A percentile compares a stretch with the other conserved stretches of the same genome.
Evolutionary conservation across 1,140 invertebrate genomes (phyloP).

Genomic region (Druon quercuslanigerum): DNA sequence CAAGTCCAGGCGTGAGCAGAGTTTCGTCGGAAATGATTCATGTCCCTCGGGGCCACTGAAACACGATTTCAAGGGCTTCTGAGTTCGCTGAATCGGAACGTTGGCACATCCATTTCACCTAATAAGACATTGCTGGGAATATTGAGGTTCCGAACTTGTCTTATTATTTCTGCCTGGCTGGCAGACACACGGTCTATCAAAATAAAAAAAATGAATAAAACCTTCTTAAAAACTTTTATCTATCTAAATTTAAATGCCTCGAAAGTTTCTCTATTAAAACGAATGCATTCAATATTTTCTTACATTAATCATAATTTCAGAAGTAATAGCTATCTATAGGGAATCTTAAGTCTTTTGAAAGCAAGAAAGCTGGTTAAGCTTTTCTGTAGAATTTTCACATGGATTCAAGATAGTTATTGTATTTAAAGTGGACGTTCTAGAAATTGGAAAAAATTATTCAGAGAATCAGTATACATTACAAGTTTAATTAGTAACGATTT

Average conservation of each 20-base stretch:
- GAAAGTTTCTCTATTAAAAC: constrained; percentile 8
- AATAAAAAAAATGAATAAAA: neutral
- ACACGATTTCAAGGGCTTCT: constrained; percentile 51
- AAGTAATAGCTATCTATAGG: neutral
- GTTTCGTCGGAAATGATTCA: constrained; percentile 53
- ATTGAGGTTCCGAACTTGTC: constrained; percentile 42
- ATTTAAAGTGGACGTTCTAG: too few species aligned
- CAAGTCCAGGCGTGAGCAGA: constrained; percentile 42
- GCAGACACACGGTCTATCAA: constrained; percentile 6
- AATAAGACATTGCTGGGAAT: constrained; percentile 55
- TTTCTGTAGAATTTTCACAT: too few species aligned
- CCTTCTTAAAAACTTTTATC: neutral
- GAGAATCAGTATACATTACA: too few species aligned
- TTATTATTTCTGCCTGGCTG: constrained; percentile 25
- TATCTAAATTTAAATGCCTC: neutral
- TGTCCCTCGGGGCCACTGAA: constrained; percentile 46
- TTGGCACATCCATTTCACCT: constrained; percentile 52
- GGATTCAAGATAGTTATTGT: too few species aligned
- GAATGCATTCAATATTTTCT: neutral
- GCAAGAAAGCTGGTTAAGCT: too few species aligned
- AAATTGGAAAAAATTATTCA: too few species aligned
- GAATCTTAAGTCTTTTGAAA: too few species aligned
- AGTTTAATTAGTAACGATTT: too few species aligned
- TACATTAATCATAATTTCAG: neutral
- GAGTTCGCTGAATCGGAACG: constrained; percentile 44